Evolutionary conservation across 2,888 invertebrate genomes (phyloP), one percentile per base, ranked within the genome.

Genomic region (Argyra leucocephala): DNA sequence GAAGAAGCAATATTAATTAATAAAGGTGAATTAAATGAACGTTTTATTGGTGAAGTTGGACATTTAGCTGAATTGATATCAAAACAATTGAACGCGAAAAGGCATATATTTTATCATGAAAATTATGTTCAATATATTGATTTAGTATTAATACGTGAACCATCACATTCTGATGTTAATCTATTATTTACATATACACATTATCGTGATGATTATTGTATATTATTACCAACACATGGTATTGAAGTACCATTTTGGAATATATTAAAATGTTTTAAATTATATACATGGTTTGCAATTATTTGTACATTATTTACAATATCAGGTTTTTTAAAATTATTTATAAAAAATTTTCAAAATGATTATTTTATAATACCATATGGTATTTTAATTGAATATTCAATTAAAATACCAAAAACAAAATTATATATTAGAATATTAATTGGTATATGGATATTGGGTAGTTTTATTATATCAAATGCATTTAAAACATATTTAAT

Each of bases 201-300:
- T 48, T 48, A 48, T 48, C 48, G 15, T 48, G 48, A 48, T 48
- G 48, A 48, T 48, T 48, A 48, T 48, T 48, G 48, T 48, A 48
- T 48, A 12, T 3, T 48, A n/a, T 48, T 48, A 18, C 48, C 48
- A 48, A 12, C 48, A 18, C 18, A 48, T 48, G 48, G 48, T 15
- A 18, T 48, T 2, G 5, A 5, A 15, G 12, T 18, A n/a, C 18
- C 48, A 48, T 48, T 48, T 48, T 48, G 48, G 48, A 48, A 48
- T 48, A 15, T 48, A 3, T 18, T 48, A 18, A 48, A n/a, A 48
- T 48, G 48, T 48, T 48, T 48, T n/a, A 15, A 48, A 48, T 12
- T 2, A 48, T 2, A 18, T 15, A 48, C 48, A 3, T 48, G 48
- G 48, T 18, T 48, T 48, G 48, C 48, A 18, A 18, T 48, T 1